Percentiles rank a stretch among this genome's conserved stretches.
These are phyloP conservation scores for Epinephelus cyanopodus DNA, from an alignment of 2,113 vertebrate genomes.

Conservation along the genomic window DNA sequence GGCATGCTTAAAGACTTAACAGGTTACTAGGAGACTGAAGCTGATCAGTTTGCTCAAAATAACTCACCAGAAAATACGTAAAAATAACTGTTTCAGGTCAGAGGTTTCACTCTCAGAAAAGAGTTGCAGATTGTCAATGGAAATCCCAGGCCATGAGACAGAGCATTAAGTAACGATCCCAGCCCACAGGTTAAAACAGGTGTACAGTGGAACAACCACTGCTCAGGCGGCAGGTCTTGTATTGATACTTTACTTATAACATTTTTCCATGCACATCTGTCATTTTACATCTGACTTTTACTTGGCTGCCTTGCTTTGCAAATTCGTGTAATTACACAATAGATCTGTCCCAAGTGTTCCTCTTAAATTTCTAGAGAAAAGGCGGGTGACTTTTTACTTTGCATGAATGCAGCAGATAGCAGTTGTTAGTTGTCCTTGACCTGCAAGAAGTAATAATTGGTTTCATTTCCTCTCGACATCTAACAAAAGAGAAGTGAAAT, in stretches of 20 bases:
- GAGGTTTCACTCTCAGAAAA: constrained; percentile 36
- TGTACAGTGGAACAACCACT: not conserved
- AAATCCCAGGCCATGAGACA: not conserved
- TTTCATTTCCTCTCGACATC: constrained; percentile 53
- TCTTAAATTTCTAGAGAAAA: not conserved
- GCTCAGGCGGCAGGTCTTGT: no score
- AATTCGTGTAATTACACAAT: not conserved
- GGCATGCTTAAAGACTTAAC: not conserved
- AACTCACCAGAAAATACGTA: not conserved
- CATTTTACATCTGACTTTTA: not conserved
- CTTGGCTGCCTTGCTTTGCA: not conserved
- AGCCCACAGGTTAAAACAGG: not conserved
- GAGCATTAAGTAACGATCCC: not conserved
- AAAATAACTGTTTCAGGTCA: not conserved
- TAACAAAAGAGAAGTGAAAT: constrained; percentile 47
- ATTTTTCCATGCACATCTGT: not conserved
- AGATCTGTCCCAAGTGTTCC: not conserved
- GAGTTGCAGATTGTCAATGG: not conserved
- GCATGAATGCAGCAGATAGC: not conserved
- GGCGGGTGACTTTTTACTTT: not conserved
- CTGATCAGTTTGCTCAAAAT: constrained; percentile 9
- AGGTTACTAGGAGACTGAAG: not conserved
- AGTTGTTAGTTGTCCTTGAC: not conserved
- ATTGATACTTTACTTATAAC: not conserved
- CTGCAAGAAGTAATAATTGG: not conserved